Percentiles rank a stretch among this genome's conserved stretches.
Evolutionary conservation across 2,888 invertebrate genomes (phyloP).

Genomic region (Yponomeuta sedellus): DNA sequence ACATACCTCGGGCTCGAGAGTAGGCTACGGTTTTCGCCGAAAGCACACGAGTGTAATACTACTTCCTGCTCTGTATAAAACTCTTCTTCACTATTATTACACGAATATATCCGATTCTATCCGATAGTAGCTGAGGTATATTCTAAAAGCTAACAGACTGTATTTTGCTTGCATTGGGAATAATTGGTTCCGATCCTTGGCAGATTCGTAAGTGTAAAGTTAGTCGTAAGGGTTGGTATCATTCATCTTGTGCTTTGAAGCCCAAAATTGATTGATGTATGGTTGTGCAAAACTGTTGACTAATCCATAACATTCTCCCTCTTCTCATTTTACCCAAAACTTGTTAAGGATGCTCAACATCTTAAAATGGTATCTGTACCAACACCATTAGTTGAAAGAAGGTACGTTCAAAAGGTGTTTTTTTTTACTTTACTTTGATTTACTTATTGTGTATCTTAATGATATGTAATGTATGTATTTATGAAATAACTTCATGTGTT

Average conservation of each 20-base stretch:
- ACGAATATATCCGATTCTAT: no score
- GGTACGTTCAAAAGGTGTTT: conserved; percentile 70
- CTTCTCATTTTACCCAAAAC: conserved; percentile 72
- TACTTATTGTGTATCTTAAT: conserved; percentile 22
- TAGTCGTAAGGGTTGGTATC: no score
- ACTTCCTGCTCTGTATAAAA: no score
- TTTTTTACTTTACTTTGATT: conserved; percentile 39
- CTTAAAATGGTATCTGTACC: conserved; percentile 71
- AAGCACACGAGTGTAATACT: no score
- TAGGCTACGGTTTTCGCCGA: no score
- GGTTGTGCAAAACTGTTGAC: conserved; percentile 58
- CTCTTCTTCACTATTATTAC: no score
- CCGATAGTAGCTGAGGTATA: no score
- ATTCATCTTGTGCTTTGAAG: conserved; percentile 38
- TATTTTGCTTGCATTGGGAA: no score
- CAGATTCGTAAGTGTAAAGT: no score
- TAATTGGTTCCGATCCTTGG: no score
- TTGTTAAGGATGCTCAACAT: conserved; percentile 74
- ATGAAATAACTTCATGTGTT: conserved; percentile 51
- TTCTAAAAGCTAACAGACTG: no score
- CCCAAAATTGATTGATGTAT: conserved; percentile 37
- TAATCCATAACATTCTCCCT: conserved; percentile 77
- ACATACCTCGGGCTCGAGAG: no score
- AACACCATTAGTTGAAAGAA: conserved; percentile 69
- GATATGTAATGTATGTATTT: conserved; percentile 59